Conservation (phyloP, 2,888 invertebrate species). For the Scrobipalpa atriplicella region DNA sequence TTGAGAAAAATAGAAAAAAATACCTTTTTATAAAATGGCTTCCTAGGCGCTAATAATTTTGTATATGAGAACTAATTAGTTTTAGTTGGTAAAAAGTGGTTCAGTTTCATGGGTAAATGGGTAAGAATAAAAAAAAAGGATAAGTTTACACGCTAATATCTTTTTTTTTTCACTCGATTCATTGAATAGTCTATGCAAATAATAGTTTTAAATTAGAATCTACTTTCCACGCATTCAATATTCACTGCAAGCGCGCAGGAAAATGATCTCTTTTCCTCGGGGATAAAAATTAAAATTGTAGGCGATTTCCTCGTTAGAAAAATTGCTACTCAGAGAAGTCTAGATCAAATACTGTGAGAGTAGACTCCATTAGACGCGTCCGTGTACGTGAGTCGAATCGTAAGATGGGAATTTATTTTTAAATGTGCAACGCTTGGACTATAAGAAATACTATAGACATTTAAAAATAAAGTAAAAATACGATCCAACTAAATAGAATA, state of each 20-base stretch:
- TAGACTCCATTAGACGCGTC: constrained; percentile 47
- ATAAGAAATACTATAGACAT: background rate
- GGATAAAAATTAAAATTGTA: constrained; percentile 17
- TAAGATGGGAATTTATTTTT: constrained; percentile 42
- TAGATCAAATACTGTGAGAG: constrained; percentile 41
- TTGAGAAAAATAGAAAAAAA: too few relatives aligned
- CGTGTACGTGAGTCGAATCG: constrained; percentile 48
- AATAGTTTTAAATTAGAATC: background rate
- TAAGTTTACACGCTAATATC: too few relatives aligned
- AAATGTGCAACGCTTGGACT: constrained; percentile 28
- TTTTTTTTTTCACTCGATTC: too few relatives aligned
- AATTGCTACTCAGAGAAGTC: constrained; percentile 11
- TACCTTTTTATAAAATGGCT: too few relatives aligned
- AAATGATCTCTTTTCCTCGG: background rate
- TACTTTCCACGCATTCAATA: background rate
- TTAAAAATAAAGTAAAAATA: too few relatives aligned
- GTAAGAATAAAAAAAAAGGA: too few relatives aligned
- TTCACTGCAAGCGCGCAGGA: background rate
- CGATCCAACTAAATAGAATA: too few relatives aligned
- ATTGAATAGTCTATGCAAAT: too few relatives aligned
- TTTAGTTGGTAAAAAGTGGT: too few relatives aligned
- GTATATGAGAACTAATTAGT: too few relatives aligned
- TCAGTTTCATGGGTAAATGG: too few relatives aligned
- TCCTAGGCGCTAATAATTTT: too few relatives aligned
- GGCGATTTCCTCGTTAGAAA: constrained; percentile 14